phyloP scores from a whole-genome alignment of 1,140 invertebrate species.

The Polypedilum pembai region DNA sequence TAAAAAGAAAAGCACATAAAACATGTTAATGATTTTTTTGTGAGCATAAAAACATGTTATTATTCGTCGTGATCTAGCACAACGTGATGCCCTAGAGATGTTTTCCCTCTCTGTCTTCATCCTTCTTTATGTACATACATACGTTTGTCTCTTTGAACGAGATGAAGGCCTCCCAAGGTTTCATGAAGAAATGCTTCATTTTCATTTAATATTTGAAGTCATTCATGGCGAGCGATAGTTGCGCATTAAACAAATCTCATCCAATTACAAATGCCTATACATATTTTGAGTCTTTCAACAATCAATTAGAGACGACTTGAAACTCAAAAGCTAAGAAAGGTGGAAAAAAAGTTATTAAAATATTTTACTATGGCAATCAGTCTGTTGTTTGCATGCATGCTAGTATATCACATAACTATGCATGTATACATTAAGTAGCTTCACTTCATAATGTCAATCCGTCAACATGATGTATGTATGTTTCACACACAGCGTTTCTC shows the following conservation, averaged over 20 bases:
- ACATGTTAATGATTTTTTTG: constrained; percentile 28
- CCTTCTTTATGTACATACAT: too few species aligned
- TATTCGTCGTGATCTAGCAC: constrained; percentile 25
- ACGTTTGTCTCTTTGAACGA: neutral
- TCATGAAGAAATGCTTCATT: neutral
- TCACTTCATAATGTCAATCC: neutral
- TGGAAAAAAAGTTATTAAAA: too few species aligned
- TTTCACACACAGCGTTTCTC: too few species aligned
- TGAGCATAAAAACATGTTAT: constrained; percentile 26
- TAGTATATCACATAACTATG: neutral
- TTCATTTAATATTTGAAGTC: too few species aligned
- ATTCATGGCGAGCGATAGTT: too few species aligned
- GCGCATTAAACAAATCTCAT: too few species aligned
- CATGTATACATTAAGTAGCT: too few species aligned
- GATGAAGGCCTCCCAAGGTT: constrained; percentile 25
- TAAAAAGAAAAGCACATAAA: constrained; percentile 9
- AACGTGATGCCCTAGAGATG: constrained; percentile 24
- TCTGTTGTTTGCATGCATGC: neutral
- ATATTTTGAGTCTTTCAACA: neutral
- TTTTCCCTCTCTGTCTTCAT: neutral
- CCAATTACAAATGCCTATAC: too few species aligned
- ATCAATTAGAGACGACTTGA: neutral
- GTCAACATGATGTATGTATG: neutral
- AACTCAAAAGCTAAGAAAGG: too few species aligned
- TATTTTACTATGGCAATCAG: too few species aligned